Evolutionary conservation across 2,113 vertebrate genomes (phyloP).

Genomic region (Clinocottus analis): DNA sequence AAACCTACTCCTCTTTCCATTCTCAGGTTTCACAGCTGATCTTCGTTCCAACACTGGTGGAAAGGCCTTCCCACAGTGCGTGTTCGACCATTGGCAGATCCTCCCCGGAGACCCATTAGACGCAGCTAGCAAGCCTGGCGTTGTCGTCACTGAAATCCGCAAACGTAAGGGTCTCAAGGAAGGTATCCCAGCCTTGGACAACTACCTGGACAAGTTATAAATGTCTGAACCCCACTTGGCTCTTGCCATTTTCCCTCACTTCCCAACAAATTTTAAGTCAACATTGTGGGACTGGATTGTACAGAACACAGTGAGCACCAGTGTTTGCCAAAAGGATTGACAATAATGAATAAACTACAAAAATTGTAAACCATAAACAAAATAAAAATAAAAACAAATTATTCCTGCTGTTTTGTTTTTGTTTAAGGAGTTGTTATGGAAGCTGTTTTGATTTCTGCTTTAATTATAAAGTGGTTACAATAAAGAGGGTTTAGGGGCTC

Average conservation of each 20-base stretch:
- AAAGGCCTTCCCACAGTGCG: slow-evolving; percentile 96
- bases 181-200: slow-evolving; percentile 91
- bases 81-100: slow-evolving; percentile 98
- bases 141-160: slow-evolving; percentile 89
- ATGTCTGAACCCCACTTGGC: slow-evolving; percentile 33
- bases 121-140: slow-evolving; percentile 77
- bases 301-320: slow-evolving; percentile 77
- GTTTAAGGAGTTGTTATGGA: neutral
- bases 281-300: slow-evolving; percentile 75
- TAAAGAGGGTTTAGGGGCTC: too few relatives aligned
- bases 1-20: neutral
- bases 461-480: neutral
- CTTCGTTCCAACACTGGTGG: slow-evolving; percentile 93
- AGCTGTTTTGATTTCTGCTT: neutral
- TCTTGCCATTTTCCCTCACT: slow-evolving; percentile 56
- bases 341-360: slow-evolving; percentile 69
- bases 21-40: slow-evolving; percentile 93
- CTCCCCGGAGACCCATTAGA: slow-evolving; percentile 91
- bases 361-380: slow-evolving; percentile 82
- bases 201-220: slow-evolving; percentile 97
- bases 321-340: slow-evolving; percentile 78
- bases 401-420: neutral
- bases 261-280: slow-evolving; percentile 45
- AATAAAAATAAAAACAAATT: slow-evolving; percentile 67
- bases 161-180: slow-evolving; percentile 97